Evolutionary conservation across 2,113 vertebrate species (phyloP).

Genomic region (Chunga burmeisteri): DNA sequence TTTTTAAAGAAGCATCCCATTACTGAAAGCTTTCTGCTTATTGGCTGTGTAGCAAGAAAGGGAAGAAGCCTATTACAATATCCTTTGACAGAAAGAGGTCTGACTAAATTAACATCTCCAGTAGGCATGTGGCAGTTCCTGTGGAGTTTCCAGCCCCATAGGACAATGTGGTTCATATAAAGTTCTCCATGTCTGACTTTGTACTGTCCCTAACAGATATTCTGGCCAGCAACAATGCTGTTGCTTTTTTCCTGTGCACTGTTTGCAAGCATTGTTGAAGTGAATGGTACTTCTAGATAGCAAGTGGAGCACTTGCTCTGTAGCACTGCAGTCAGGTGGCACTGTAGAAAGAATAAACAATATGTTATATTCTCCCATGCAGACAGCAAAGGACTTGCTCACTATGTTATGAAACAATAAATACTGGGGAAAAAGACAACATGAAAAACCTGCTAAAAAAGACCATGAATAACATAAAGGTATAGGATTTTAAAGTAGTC

Average conservation of each 20-base stretch:
- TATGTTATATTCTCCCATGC: neutral
- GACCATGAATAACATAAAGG: neutral
- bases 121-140: neutral
- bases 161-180: neutral
- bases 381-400: neutral
- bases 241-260: neutral
- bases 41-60: neutral
- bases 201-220: neutral
- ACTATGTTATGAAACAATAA: neutral
- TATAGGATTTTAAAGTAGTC: neutral
- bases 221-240: neutral
- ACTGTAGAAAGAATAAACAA: neutral
- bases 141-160: neutral
- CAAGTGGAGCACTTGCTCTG: neutral
- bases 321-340: neutral
- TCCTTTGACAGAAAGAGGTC: neutral
- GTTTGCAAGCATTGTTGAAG: neutral
- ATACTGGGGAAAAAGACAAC: neutral
- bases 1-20: neutral
- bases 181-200: accelerated
- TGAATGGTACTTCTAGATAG: neutral
- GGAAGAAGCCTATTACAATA: neutral
- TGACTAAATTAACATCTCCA: neutral
- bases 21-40: neutral
- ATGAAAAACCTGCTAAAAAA: neutral